Base-by-base conservation (phyloP, 2,888 invertebrate species). In the Chymomyza fuscimana region DNA sequence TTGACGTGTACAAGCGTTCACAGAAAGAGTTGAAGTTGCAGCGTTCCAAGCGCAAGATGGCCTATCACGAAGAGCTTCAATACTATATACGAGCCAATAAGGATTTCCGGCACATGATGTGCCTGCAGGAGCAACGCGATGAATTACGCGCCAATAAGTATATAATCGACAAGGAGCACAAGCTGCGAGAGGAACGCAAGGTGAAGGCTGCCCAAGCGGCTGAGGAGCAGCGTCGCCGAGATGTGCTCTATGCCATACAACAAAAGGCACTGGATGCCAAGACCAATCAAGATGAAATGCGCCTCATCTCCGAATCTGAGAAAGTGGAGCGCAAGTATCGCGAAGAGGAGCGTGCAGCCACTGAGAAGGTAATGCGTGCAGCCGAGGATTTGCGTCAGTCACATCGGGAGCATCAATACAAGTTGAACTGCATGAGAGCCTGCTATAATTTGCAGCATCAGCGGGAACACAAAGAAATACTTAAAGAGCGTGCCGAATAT, bases 221-320 rank as follows among this genome's bases (percentile, higher is more conserved):
- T 51, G 80, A 77, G 15, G 71, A 71, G 54, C 32, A 72, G n/a
- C 72, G 80, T 0, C 70, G 70, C 2, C 73, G 81, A 0, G 76
- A 87, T 16, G 72, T 69, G 0, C 74, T 85, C 10, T 77, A 63
- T 19, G 72, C 74, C 6, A 70, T 76, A 0, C 87, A 87, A 32
- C 80, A 88, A 12, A 85, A 88, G 72, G 76, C 82, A 0, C 69
- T 88, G 25, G 85, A 87, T 16, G 76, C 86, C 22, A 80, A 79
- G 59, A 74, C 65, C 25, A 85, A 82, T 63, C 78, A 85, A 2
- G 88, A 85, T 7, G 82, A 86, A 69, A 77, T 85, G 86, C 85
- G 87, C 4, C 72, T 70, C 36, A 63, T 88, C 1, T 77, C 87
- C 51, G 85, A 85, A 54, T 76, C 73, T 56, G 85, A 85, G 50